phyloP scores from a whole-genome alignment of 2,888 invertebrate genomes.

The Toxonevra muliebris region DNA sequence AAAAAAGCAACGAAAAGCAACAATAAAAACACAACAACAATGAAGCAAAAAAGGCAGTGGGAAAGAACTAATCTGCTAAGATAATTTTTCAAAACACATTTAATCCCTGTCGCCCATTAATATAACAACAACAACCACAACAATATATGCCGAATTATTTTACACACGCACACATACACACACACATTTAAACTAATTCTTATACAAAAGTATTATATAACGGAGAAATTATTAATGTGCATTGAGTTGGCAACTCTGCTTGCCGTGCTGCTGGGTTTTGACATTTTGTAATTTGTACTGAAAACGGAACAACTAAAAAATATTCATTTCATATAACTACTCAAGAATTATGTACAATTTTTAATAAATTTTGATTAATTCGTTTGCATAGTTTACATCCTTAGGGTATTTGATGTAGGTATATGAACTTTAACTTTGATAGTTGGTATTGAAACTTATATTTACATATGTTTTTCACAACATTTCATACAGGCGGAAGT shows the following conservation, averaged over 20 bases:
- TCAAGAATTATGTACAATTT: too few relatives aligned
- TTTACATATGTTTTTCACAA: too few relatives aligned
- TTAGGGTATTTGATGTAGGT: too few relatives aligned
- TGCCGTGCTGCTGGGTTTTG: too few relatives aligned
- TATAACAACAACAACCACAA: slow-evolving; percentile 10
- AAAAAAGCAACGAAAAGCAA: background rate
- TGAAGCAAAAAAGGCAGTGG: background rate
- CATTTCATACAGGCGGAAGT: too few relatives aligned
- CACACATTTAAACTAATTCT: background rate
- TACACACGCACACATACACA: slow-evolving; percentile 2
- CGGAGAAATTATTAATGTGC: background rate
- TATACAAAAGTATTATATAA: background rate
- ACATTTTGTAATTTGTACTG: too few relatives aligned
- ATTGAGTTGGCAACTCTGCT: background rate
- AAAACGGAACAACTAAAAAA: too few relatives aligned
- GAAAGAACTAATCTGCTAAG: slow-evolving; percentile 21
- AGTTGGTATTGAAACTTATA: too few relatives aligned
- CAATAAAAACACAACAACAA: background rate
- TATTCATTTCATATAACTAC: too few relatives aligned
- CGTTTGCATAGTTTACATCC: too few relatives aligned
- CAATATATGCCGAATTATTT: slow-evolving; percentile 17
- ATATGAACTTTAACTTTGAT: too few relatives aligned
- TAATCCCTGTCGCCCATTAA: slow-evolving; percentile 33
- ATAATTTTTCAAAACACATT: slow-evolving; percentile 32
- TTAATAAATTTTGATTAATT: too few relatives aligned